These are phyloP conservation scores for Eudemis profundana DNA, from an alignment of 2,888 invertebrate genomes.

Conservation along the genomic window DNA sequence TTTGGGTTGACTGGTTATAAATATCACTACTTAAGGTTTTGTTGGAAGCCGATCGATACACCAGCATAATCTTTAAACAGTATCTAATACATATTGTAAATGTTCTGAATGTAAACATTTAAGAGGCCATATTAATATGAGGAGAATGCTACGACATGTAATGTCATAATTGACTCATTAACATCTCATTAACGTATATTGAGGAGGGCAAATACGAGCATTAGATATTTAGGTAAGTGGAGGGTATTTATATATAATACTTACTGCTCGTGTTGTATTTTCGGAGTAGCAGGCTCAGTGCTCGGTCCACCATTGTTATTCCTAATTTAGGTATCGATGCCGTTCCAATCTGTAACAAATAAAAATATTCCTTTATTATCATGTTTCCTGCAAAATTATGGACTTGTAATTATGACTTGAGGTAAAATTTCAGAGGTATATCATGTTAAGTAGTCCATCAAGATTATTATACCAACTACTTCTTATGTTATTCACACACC, in stretches of 20 bases:
- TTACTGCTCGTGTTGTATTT: slow-evolving; percentile 67
- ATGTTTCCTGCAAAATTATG: no score
- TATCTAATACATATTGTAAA: no score
- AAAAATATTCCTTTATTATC: slow-evolving; percentile 22
- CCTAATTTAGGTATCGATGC: slow-evolving; percentile 59
- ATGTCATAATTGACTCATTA: background rate
- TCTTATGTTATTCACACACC: no score
- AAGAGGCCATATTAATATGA: background rate
- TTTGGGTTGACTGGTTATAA: no score
- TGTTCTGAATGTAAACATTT: background rate
- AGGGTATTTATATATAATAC: slow-evolving; percentile 43
- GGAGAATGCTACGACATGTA: background rate
- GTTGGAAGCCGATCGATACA: no score
- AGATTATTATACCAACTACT: background rate
- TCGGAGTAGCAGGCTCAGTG: slow-evolving; percentile 60
- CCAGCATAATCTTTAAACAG: no score
- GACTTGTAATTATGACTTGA: no score
- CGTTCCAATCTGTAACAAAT: slow-evolving; percentile 66
- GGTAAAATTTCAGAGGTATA: no score
- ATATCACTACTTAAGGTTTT: no score
- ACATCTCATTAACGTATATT: background rate
- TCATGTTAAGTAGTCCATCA: background rate
- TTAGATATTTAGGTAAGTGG: background rate
- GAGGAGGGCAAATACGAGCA: background rate
- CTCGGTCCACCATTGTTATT: slow-evolving; percentile 67